A percentile compares a stretch with the other conserved stretches of the same genome.
phyloP scores from a whole-genome alignment of 2,888 invertebrate genomes.

The Cremastinae sp. region DNA sequence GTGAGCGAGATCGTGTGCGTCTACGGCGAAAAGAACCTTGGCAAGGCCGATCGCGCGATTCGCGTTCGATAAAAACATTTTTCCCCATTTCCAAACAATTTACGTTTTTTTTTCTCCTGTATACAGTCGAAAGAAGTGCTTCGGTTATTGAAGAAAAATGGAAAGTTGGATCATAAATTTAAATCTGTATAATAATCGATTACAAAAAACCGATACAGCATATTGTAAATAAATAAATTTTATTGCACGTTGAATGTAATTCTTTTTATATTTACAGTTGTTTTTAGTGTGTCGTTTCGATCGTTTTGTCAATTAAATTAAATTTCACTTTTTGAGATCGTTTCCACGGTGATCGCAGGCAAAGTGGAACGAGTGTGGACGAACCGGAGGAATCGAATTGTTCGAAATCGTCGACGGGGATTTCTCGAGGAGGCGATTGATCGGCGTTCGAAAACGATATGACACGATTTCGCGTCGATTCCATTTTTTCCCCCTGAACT shows the following conservation, averaged over 20 bases:
- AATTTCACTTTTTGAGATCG: conserved; percentile 12
- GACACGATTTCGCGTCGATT: conserved; percentile 72
- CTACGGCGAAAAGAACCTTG: too few species aligned
- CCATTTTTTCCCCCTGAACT: conserved; percentile 60
- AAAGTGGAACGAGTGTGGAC: not conserved
- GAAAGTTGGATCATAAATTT: not conserved
- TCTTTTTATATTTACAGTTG: too few species aligned
- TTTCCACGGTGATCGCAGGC: not conserved
- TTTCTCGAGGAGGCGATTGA: conserved; percentile 47
- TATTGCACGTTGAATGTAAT: not conserved
- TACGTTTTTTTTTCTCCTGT: not conserved
- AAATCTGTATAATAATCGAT: not conserved
- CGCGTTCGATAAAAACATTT: too few species aligned
- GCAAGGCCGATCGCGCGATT: too few species aligned
- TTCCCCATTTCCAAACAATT: not conserved
- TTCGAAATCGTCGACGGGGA: conserved; percentile 3
- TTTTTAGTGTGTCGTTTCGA: too few species aligned
- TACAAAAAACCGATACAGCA: not conserved
- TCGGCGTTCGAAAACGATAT: conserved; percentile 68
- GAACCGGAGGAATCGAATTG: conserved; percentile 5
- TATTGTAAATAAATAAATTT: not conserved
- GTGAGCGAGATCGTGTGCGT: too few species aligned
- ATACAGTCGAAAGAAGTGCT: not conserved
- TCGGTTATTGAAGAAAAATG: not conserved
- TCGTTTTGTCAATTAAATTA: too few species aligned